Conservation (phyloP, 35 echinoderm and acorn worm species). For the Patiria miniata region DNA sequence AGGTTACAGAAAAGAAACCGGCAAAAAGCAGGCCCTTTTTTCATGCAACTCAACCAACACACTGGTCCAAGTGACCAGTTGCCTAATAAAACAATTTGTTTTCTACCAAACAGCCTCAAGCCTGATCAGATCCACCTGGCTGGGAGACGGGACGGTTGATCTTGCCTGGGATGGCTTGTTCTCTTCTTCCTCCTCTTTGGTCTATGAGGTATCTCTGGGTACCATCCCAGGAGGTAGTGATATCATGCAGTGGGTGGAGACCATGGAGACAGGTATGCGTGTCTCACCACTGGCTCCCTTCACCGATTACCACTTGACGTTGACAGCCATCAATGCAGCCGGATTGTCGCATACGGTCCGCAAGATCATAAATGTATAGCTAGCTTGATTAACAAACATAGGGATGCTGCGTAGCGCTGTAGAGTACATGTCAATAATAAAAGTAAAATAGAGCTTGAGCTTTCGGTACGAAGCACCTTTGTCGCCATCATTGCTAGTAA, state of each 20-base stretch:
- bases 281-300: background rate
- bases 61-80: too few species aligned
- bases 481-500: too few species aligned
- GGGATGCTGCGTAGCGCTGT: too few species aligned
- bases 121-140: background rate
- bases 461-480: too few species aligned
- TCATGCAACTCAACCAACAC: too few species aligned
- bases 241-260: constrained; percentile 38
- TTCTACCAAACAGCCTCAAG: background rate
- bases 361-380: background rate
- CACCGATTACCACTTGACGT: constrained; percentile 29
- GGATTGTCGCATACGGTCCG: background rate
- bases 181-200: background rate
- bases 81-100: background rate
- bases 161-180: constrained; percentile 34
- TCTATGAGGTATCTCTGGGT: constrained; percentile 43
- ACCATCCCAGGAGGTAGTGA: constrained; percentile 35
- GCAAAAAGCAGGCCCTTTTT: too few species aligned
- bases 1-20: too few species aligned
- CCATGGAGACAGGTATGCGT: background rate
- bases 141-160: background rate
- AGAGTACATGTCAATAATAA: too few species aligned
- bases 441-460: too few species aligned
- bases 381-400: too few species aligned
- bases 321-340: constrained; percentile 41